Conservation (phyloP, 2,797 vertebrate genomes). For the Tokudaia muenninki region DNA sequence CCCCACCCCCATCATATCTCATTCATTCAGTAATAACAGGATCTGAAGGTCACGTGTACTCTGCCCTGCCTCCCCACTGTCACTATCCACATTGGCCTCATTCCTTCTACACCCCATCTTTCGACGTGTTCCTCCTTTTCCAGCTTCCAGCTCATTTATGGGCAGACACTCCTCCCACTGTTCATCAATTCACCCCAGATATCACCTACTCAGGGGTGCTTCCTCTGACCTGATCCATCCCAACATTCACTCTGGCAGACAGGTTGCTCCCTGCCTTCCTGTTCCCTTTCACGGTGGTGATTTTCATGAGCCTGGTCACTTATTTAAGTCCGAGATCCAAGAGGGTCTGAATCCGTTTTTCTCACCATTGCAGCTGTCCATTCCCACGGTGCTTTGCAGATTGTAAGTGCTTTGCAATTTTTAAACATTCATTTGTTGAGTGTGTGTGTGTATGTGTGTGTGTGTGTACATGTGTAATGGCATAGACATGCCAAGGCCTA, state of each 20-base stretch:
- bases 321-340: conserved; percentile 34
- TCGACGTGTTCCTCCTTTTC: not conserved
- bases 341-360: conserved; percentile 35
- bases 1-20: not conserved
- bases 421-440: not conserved
- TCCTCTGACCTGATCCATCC: not conserved
- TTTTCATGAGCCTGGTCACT: conserved; percentile 46
- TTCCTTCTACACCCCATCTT: not conserved
- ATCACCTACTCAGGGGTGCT: not conserved
- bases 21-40: not conserved
- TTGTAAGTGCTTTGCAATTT: not conserved
- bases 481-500: not conserved
- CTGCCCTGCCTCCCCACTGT: not conserved
- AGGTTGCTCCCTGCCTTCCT: conserved; percentile 48
- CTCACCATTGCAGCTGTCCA: not conserved
- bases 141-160: not conserved
- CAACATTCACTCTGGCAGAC: conserved; percentile 13
- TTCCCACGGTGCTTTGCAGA: not conserved
- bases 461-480: not conserved
- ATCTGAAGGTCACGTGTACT: not conserved
- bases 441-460: not conserved
- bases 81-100: not conserved
- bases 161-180: not conserved
- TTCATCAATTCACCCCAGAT: not conserved
- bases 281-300: conserved; percentile 4